Conservation (phyloP, 1,140 invertebrate species). For the Heterodera carotae region DNA sequence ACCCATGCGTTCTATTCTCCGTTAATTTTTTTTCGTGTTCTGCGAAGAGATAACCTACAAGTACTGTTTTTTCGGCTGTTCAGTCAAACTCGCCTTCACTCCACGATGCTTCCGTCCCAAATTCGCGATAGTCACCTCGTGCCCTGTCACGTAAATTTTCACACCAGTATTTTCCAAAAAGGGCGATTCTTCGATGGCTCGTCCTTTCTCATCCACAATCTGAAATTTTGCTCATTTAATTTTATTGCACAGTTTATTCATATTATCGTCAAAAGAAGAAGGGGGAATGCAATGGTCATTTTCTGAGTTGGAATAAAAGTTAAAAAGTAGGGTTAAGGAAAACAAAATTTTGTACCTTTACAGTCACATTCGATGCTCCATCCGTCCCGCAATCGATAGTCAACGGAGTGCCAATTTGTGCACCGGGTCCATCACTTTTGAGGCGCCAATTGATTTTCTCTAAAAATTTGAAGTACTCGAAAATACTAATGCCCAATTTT, state of each 20-base stretch:
- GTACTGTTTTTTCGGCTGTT: too few relatives aligned
- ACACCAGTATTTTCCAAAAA: not conserved
- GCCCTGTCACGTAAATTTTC: constrained; percentile 33
- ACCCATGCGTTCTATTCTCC: too few relatives aligned
- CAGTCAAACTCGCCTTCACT: constrained; percentile 17
- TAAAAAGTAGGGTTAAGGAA: too few relatives aligned
- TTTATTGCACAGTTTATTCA: too few relatives aligned
- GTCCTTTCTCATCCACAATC: constrained; percentile 25
- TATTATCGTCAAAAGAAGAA: too few relatives aligned
- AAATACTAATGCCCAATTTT: constrained; percentile 5
- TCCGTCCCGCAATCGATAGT: constrained; percentile 48
- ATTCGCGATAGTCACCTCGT: constrained; percentile 36
- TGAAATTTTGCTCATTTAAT: not conserved
- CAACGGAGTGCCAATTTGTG: constrained; percentile 35
- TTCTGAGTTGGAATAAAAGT: too few relatives aligned
- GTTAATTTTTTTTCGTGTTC: too few relatives aligned
- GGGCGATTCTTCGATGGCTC: constrained; percentile 32
- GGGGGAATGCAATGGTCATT: too few relatives aligned
- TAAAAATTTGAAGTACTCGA: too few relatives aligned
- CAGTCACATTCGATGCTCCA: constrained; percentile 33
- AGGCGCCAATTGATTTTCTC: constrained; percentile 46
- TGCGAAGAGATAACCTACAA: too few relatives aligned
- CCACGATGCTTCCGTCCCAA: constrained; percentile 35
- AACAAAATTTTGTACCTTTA: constrained; percentile 7
- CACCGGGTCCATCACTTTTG: constrained; percentile 34